Conservation (phyloP, 1,140 invertebrate species). For the Portunus trituberculatus region DNA sequence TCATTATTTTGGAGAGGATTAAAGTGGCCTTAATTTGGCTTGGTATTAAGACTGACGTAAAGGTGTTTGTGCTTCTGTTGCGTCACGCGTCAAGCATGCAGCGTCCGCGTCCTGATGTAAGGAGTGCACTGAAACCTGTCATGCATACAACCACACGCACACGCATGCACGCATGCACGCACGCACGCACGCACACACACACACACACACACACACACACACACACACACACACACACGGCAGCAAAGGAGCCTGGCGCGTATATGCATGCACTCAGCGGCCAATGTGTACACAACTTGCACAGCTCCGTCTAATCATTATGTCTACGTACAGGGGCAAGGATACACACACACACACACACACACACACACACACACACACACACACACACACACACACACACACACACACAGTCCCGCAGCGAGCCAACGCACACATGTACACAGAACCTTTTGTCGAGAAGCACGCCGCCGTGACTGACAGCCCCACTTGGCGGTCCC, state of each 20-base stretch:
- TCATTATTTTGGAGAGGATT: not conserved
- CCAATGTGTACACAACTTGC: no score
- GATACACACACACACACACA: slow-evolving; percentile 50
- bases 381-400: slow-evolving; percentile 33
- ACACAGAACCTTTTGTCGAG: slow-evolving; percentile 38
- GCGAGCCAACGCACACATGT: not conserved
- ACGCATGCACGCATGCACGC: not conserved
- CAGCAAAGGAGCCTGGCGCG: no score
- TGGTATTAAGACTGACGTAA: not conserved
- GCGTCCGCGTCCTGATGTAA: no score
- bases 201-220: slow-evolving; percentile 5
- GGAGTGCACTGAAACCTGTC: not conserved
- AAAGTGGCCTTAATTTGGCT: not conserved
- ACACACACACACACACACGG: not conserved
- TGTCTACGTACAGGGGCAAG: no score
- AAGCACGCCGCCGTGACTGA: not conserved
- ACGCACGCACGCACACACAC: no score
- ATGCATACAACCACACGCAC: not conserved
- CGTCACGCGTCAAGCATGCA: not conserved
- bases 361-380: slow-evolving; percentile 30
- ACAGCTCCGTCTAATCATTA: no score
- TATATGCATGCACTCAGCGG: no score
- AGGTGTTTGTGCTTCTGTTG: not conserved
- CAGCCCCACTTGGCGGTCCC: not conserved
- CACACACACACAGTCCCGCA: not conserved